Conservation (phyloP, 1,140 invertebrate species). For the Phthorimaea operculella region DNA sequence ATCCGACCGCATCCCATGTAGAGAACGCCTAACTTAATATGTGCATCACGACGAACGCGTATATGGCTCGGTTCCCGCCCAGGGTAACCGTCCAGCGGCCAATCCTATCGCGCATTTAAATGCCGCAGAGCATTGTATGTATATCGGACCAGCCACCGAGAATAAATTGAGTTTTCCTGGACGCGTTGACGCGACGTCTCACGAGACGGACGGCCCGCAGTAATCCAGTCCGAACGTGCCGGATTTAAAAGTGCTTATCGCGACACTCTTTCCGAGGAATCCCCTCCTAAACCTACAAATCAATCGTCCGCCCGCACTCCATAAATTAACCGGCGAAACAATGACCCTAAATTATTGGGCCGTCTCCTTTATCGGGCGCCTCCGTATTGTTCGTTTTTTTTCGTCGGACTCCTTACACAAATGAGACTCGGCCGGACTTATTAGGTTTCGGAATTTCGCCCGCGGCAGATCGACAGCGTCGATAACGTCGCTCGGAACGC, state of each 20-base stretch:
- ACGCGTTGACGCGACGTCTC: conserved; percentile 26
- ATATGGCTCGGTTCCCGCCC: conserved; percentile 53
- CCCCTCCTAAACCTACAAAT: conserved; percentile 50
- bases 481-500: conserved; percentile 32
- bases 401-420: conserved; percentile 51
- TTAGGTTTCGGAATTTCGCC: conserved; percentile 58
- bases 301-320: conserved; percentile 60
- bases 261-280: conserved; percentile 27
- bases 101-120: conserved; percentile 61
- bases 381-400: conserved; percentile 54
- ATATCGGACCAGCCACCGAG: conserved; percentile 45
- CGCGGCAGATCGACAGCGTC: conserved; percentile 44
- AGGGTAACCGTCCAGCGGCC: conserved; percentile 31
- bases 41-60: conserved; percentile 60
- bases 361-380: conserved; percentile 51
- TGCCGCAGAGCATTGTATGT: conserved; percentile 59
- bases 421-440: conserved; percentile 60
- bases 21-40: conserved; percentile 60
- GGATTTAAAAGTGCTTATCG: conserved; percentile 56
- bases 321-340: conserved; percentile 63
- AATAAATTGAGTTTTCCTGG: conserved; percentile 57
- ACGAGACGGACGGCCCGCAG: conserved; percentile 22
- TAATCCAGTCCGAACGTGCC: conserved; percentile 28
- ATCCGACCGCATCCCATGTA: conserved; percentile 54
- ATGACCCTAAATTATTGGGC: conserved; percentile 65